Evolutionary conservation across 1,140 invertebrate genomes (phyloP), one percentile per base, ranked within the genome.

Genomic region (Vanessa tameamea): DNA sequence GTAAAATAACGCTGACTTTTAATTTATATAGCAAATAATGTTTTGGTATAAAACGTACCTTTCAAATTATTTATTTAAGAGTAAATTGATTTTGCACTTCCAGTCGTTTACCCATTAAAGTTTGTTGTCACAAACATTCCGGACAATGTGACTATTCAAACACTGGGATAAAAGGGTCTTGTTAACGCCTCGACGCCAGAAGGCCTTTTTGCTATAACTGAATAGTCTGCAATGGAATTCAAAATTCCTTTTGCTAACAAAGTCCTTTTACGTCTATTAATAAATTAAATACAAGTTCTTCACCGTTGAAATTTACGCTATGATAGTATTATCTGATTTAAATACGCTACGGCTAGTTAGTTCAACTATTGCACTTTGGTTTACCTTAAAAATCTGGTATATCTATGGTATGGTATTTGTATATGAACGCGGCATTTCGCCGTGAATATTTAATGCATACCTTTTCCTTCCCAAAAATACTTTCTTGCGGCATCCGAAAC

Each of bases 151-250:
- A 76, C 76, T 76, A 66, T 66, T 68, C 72, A 80, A 80, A 80
- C 64, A 75, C 76, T 68, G 69, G 74, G 74, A 59, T 76, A 80
- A 80, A 80, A 78, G 77, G 79, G 78, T 79, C 75, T 79, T 78
- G 77, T 78, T 73, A 80, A 77, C 73, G 64, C 59, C 75, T 74
- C 47, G 51, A 43, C 67, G 70, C 73, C 72, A 64, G 53, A 63
- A 72, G 68, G 50, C 67, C 75, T 75, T 72, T 79, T 77, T 64
- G 51, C 77, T 67, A 75, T 67, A 79, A 65, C 69, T 75, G 73
- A 72, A 72, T 78, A 70, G 70, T 47, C 65, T 67, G 23, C 72
- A 61, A 65, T 65, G 69, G 71, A 78, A 76, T 75, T 67, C 69
- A 66, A 63, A 77, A 77, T 79, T 77, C 67, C 72, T 75, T 73